Base-by-base conservation (phyloP, 37 sponge, comb jelly and placozoan species). In the Halichondria panicea region DNA sequence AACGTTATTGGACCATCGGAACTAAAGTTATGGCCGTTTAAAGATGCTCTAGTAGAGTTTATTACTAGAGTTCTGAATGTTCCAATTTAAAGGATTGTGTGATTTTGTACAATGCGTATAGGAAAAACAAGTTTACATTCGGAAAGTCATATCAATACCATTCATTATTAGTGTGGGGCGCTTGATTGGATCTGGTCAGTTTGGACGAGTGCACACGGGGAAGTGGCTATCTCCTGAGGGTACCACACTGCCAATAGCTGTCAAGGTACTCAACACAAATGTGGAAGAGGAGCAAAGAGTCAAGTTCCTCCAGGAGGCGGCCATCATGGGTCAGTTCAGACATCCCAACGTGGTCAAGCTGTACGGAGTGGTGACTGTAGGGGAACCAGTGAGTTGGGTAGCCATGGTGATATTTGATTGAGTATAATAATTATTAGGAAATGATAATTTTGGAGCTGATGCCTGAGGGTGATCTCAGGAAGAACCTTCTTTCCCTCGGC, bases 401-500 rank as follows among this genome's bases (percentile, higher is more conserved):
- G 57, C 27, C 4, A 48, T 11, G 52, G 52, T 37, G 19, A 1
- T 37, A 35, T 64, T 36, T 64, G 66, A 11, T 9, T 8, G 21
- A 35, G 66, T 4, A 36, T 11, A 13, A 9, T 11, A 35, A 64
- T 8, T 64, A 22, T n/a, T 35, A 91, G 87, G 38, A 87, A 21
- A 91, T 86, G 92, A 86, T 91, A 54, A 80, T 91, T 32, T 45
- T 91, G 57, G 92, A 91, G 68, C 42, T 83, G 0, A 36, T 91
- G 37, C 64, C 63, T 1, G 74, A 74, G 58, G 92, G 92, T 46
- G 87, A 91, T 42, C 71, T 91, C 7, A 56, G 75, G 24, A 48
- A 77, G 12, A 27, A 60, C 38, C 70, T 87, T 43, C 4, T 38
- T 22, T 68, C 64, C 7, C 36, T 71, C 32, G 76, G 42, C 39